Conservation (phyloP, 2,113 vertebrate genomes). For the Todiramphus saurophagus region DNA sequence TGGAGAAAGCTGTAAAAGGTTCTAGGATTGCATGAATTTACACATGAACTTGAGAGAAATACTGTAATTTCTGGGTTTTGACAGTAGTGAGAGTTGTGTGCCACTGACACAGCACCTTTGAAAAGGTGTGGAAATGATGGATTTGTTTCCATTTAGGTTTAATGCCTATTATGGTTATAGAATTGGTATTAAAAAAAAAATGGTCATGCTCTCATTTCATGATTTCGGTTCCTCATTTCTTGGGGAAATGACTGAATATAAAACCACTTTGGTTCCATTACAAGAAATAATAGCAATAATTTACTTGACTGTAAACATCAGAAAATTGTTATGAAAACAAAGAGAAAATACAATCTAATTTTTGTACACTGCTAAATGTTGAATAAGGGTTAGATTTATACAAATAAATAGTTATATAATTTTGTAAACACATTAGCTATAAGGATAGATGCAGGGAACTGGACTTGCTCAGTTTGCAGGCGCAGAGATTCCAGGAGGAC, state of each 20-base stretch:
- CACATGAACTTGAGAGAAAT: neutral
- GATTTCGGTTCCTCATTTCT: neutral
- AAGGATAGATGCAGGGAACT: neutral
- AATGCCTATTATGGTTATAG: neutral
- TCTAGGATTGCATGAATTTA: neutral
- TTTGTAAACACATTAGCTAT: neutral
- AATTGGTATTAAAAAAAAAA: neutral
- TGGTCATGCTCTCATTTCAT: rapidly evolving
- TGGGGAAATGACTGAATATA: neutral
- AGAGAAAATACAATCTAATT: neutral
- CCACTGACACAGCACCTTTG: neutral
- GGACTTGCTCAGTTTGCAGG: neutral
- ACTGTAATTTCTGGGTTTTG: neutral
- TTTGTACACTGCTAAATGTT: neutral
- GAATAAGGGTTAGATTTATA: neutral
- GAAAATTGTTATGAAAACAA: neutral
- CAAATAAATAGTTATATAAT: neutral
- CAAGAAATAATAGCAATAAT: neutral
- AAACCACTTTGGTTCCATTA: neutral
- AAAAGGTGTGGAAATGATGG: neutral
- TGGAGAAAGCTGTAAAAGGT: neutral
- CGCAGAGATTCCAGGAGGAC: neutral
- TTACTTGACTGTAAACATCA: neutral
- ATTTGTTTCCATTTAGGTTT: neutral
- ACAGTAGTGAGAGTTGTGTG: neutral